Evolutionary conservation across 2,888 invertebrate species (phyloP).

Genomic region (Galeopsomyia nigrocyanea): DNA sequence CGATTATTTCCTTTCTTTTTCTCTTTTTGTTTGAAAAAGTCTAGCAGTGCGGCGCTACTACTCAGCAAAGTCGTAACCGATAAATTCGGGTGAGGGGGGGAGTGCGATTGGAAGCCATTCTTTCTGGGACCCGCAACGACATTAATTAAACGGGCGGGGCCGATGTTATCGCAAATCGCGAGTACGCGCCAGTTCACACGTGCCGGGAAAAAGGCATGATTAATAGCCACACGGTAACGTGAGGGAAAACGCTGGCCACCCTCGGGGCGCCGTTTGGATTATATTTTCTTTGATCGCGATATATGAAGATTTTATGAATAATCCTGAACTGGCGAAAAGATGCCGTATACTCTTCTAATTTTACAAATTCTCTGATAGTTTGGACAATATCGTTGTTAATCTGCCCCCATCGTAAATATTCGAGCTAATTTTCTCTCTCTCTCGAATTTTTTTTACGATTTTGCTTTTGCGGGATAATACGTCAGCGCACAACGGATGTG

Average conservation of each 20-base stretch:
- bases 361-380: too few species aligned
- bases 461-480: background rate
- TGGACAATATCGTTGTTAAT: background rate
- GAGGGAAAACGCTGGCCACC: background rate
- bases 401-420: background rate
- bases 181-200: conserved; percentile 25
- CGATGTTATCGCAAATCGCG: conserved; percentile 35
- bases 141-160: conserved; percentile 42
- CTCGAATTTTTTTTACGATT: background rate
- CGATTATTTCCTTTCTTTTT: background rate
- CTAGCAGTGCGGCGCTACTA: background rate
- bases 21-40: conserved; percentile 11
- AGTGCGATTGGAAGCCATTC: conserved; percentile 36
- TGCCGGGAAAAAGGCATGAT: conserved; percentile 41
- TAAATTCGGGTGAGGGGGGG: conserved; percentile 39
- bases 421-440: conserved; percentile 1
- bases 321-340: background rate
- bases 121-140: conserved; percentile 20
- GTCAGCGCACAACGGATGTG: conserved; percentile 4
- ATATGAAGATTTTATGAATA: conserved; percentile 35
- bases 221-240: conserved; percentile 25
- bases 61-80: conserved; percentile 22
- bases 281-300: conserved; percentile 7
- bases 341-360: too few species aligned
- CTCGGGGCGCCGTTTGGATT: background rate